phyloP scores from a whole-genome alignment of 2,888 invertebrate species.

The Asteroscopus sphinx region DNA sequence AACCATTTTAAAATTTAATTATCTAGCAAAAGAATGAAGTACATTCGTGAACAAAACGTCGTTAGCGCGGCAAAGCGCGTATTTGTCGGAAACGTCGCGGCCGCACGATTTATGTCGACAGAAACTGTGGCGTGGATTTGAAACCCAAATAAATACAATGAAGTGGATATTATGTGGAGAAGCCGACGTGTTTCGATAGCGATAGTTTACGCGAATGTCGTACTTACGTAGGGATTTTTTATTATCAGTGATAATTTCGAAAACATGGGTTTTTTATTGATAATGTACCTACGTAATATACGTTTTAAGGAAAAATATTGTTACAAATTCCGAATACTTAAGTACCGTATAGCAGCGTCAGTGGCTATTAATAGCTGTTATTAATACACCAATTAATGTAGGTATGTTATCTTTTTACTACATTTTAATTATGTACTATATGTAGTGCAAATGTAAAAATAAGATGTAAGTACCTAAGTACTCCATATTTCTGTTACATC shows the following conservation, averaged over 20 bases:
- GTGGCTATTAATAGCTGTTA: background rate
- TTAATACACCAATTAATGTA: background rate
- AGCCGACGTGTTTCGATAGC: conserved; percentile 35
- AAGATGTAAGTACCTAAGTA: too few relatives aligned
- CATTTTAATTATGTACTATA: too few relatives aligned
- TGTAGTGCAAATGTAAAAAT: too few relatives aligned
- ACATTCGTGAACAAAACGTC: conserved; percentile 79
- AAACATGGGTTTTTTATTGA: too few relatives aligned
- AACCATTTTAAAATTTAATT: conserved; percentile 58
- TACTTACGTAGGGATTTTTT: too few relatives aligned
- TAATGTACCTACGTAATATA: too few relatives aligned
- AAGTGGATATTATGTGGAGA: conserved; percentile 17
- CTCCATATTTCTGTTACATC: too few relatives aligned
- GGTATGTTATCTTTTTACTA: too few relatives aligned
- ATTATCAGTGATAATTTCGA: too few relatives aligned
- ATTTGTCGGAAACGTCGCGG: conserved; percentile 82
- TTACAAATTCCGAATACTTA: background rate
- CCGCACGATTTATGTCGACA: conserved; percentile 82
- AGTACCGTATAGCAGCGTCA: background rate
- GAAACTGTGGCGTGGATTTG: conserved; percentile 74
- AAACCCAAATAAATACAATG: conserved; percentile 80
- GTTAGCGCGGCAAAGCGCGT: conserved; percentile 72
- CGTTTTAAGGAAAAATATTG: background rate
- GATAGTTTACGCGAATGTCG: too few relatives aligned
- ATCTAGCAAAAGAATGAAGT: conserved; percentile 57